phyloP scores from a whole-genome alignment of 2,888 invertebrate genomes.

The Aphodius granarius region DNA sequence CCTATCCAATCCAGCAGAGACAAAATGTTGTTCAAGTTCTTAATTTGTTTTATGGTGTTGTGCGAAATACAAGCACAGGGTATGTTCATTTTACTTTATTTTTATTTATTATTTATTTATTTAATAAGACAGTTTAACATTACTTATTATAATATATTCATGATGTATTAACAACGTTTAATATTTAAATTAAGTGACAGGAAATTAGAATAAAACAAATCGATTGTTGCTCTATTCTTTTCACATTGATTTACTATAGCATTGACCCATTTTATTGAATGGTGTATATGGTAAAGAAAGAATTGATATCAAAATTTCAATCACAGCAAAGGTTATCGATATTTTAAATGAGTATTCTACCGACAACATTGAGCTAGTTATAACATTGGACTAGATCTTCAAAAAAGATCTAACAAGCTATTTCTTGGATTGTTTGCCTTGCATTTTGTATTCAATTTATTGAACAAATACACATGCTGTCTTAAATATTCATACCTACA shows the following conservation, averaged over 20 bases:
- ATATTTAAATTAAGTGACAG: neutral
- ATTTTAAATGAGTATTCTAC: neutral
- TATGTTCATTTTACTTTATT: neutral
- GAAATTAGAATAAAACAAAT: neutral
- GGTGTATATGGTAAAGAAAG: neutral
- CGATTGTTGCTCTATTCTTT: neutral
- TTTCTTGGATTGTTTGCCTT: neutral
- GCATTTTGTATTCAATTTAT: neutral
- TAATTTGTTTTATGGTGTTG: neutral
- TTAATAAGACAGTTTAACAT: too few species aligned
- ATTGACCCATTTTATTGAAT: neutral
- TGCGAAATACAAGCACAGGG: neutral
- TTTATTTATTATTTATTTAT: too few species aligned
- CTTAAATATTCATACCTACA: neutral
- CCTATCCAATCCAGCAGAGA: neutral
- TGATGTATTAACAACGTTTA: neutral
- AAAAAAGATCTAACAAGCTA: too few species aligned
- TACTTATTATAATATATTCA: too few species aligned
- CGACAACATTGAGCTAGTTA: neutral
- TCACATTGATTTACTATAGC: neutral
- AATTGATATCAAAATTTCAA: neutral
- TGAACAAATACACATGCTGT: neutral
- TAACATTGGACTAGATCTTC: neutral
- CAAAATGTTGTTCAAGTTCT: neutral
- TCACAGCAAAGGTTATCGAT: neutral